phyloP scores from a whole-genome alignment of 2,113 vertebrate genomes.

The Campylomormyrus tamandua region DNA sequence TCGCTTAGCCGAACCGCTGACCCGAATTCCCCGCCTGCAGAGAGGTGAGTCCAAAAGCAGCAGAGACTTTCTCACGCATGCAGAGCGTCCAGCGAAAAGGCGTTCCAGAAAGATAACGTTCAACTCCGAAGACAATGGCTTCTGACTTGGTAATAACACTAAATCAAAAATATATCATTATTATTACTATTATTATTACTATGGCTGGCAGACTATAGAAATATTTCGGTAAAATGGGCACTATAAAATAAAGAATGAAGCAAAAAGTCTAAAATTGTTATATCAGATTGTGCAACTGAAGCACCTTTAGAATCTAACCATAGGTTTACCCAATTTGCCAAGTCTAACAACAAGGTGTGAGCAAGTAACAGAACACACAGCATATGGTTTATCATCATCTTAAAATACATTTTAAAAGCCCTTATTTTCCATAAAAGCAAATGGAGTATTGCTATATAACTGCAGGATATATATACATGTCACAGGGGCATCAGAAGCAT shows the following conservation, averaged over 20 bases:
- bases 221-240: neutral
- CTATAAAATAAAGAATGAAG: neutral
- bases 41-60: neutral
- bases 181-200: neutral
- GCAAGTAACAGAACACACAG: neutral
- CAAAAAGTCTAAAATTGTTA: neutral
- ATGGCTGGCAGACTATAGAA: neutral
- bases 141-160: neutral
- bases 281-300: neutral
- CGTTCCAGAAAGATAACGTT: neutral
- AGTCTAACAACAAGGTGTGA: neutral
- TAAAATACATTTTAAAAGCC: neutral
- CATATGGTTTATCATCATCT: neutral
- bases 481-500: no score
- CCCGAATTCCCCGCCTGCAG: neutral
- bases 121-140: neutral
- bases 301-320: neutral
- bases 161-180: neutral
- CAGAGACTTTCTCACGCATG: neutral
- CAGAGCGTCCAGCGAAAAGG: neutral
- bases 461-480: neutral
- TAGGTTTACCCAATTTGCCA: neutral
- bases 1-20: slow-evolving; percentile 5
- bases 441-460: neutral
- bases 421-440: neutral